These are phyloP conservation scores for Capitella teleta DNA, from an alignment of 1,140 invertebrate species.

Conservation along the genomic window DNA sequence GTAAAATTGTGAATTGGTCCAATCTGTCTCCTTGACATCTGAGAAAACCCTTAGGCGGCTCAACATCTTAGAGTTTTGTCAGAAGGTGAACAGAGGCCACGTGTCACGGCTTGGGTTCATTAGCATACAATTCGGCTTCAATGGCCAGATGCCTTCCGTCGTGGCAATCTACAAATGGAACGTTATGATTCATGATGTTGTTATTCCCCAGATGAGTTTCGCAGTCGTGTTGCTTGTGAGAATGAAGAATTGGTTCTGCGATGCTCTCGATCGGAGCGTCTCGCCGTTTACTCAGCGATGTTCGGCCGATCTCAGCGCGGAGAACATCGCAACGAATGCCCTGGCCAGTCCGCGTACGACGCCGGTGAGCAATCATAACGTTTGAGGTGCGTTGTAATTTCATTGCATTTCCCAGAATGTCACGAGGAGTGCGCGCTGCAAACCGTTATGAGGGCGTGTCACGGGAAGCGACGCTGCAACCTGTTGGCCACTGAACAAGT, in stretches of 20 bases:
- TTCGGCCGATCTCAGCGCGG: slow-evolving; percentile 62
- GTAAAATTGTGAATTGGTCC: too few species aligned
- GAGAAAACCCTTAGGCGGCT: too few species aligned
- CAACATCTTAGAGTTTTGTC: too few species aligned
- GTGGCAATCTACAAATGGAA: too few species aligned
- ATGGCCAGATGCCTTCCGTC: too few species aligned
- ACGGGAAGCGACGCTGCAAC: slow-evolving; percentile 71
- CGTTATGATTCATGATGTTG: too few species aligned
- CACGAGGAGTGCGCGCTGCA: slow-evolving; percentile 74
- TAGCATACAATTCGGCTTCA: too few species aligned
- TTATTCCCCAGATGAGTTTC: slow-evolving; percentile 82
- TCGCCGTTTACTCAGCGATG: slow-evolving; percentile 80
- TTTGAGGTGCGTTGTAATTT: background rate
- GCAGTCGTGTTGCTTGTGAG: slow-evolving; percentile 80
- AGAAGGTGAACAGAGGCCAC: too few species aligned
- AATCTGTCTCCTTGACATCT: too few species aligned
- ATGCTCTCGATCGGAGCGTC: slow-evolving; percentile 48
- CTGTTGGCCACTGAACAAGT: slow-evolving; percentile 69
- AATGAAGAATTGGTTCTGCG: slow-evolving; percentile 62
- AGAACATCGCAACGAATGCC: slow-evolving; percentile 75
- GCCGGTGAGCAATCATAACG: background rate
- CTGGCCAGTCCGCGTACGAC: slow-evolving; percentile 51
- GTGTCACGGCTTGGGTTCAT: too few species aligned
- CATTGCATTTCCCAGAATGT: slow-evolving; percentile 55
- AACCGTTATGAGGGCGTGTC: slow-evolving; percentile 76